phyloP scores from a whole-genome alignment of 2,797 vertebrate species.

The Eleutherodactylus coqui region DNA sequence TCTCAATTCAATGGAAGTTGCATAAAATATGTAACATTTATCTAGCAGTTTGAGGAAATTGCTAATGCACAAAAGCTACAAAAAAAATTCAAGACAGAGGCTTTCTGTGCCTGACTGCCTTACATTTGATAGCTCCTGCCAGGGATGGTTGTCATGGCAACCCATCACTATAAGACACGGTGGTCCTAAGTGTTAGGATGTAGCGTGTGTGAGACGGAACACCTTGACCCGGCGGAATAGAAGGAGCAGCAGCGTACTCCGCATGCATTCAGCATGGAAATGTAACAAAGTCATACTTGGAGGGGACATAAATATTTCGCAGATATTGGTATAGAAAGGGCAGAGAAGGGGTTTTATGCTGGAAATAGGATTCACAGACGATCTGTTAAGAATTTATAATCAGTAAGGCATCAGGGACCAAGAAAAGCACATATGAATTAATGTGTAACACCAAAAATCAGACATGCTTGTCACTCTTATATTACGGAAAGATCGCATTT shows the following conservation, averaged over 20 bases:
- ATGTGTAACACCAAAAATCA: not conserved
- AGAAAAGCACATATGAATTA: not conserved
- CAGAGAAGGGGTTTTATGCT: not conserved
- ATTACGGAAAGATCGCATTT: too few relatives aligned
- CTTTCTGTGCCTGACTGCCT: slow-evolving; percentile 46
- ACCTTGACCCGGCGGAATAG: slow-evolving; percentile 55
- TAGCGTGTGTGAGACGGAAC: slow-evolving; percentile 31
- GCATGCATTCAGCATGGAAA: not conserved
- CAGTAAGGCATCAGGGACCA: not conserved
- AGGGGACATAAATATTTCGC: not conserved
- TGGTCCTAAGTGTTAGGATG: slow-evolving; percentile 53
- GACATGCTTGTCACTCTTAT: not conserved
- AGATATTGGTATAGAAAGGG: not conserved
- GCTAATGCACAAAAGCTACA: not conserved
- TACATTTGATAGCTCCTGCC: slow-evolving; percentile 48
- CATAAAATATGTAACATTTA: not conserved
- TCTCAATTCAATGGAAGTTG: not conserved
- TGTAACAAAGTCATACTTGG: too few relatives aligned
- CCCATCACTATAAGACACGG: slow-evolving; percentile 56
- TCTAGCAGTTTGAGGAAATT: slow-evolving; percentile 30
- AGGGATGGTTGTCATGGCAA: slow-evolving; percentile 51
- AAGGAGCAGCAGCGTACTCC: not conserved
- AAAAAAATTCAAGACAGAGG: slow-evolving; percentile 38
- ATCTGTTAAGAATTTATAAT: not conserved
- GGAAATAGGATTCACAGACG: not conserved